A percentile compares a stretch with the other conserved stretches of the same genome.
phyloP scores from a whole-genome alignment of 2,888 invertebrate species.

The Cephus pygmeus region DNA sequence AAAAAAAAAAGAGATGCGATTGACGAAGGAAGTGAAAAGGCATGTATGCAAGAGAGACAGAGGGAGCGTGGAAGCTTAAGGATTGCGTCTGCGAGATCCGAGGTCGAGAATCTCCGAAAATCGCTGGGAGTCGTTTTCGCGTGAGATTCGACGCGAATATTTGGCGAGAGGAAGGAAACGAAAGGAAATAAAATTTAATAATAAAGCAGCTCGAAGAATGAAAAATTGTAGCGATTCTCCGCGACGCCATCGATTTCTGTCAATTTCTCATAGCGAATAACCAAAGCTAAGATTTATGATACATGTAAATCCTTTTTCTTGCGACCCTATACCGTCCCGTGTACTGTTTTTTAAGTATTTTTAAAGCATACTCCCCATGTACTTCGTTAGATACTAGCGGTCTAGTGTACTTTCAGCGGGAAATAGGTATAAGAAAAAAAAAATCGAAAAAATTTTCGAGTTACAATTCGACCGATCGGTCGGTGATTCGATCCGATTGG shows the following conservation, averaged over 20 bases:
- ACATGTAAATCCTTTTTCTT: background rate
- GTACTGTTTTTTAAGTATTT: background rate
- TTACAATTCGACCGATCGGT: background rate
- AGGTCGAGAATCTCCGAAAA: background rate
- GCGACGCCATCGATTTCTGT: background rate
- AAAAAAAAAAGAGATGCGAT: background rate
- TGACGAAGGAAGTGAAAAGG: background rate
- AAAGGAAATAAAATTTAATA: too few species aligned
- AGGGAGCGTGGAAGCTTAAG: background rate
- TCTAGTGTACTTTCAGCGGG: background rate
- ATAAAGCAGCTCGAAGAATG: background rate
- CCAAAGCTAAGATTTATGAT: background rate
- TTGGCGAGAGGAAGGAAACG: accelerated
- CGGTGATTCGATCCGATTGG: background rate
- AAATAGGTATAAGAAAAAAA: background rate
- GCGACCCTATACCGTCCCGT: background rate
- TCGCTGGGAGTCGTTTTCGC: background rate
- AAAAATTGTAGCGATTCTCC: background rate
- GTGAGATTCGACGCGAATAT: background rate
- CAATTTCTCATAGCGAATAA: background rate
- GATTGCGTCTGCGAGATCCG: background rate
- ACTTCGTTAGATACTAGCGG: background rate
- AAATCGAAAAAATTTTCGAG: background rate
- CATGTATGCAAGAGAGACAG: background rate
- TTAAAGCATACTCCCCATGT: background rate